Base-by-base conservation (phyloP, 2,888 invertebrate genomes). In the Allacma fusca region DNA sequence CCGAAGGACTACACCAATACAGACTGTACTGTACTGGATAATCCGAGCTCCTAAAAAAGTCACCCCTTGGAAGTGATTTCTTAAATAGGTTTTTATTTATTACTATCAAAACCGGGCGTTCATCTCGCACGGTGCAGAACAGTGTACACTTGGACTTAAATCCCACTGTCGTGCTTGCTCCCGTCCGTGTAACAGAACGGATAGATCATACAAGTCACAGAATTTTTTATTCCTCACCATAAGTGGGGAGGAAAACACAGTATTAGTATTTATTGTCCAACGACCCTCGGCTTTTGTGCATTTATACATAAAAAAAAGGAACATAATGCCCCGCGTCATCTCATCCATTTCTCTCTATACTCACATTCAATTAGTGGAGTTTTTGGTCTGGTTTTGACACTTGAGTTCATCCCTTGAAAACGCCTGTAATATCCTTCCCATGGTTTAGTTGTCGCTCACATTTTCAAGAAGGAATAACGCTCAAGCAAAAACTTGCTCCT, bases 371-470 rank as follows among this genome's bases (percentile, higher is more conserved):
- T 64, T 65, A 65, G 43, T 43, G 5, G 34, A 59, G 40, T 62
- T 72, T 62, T 73, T 34, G 26, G 71, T 72, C 59, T 57, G 26
- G 29, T 21, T 62, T 73, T 73, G 62, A 73, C 40, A 62, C n/a
- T 28, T 9, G 19, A 21, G 21, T 59, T n/a, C 40, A 34, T n/a
- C n/a, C 40, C 23, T 40, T 62, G 13, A 62, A 62, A 62, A 62
- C 9, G 59, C 29, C 28, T 59, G 28, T 29, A 62, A 44, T 44
- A 26, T 44, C 67, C 73, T 73, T 73, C 40, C 34, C 24, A 12
- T 13, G 4, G 24, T 43, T 74, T 74, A 74, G 74, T 74, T 44
- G 28, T 65, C 65, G 5, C 19, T 74, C 28, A 65, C 64, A 28
- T 50, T 26, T 43, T 26, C 9, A n/a, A 16, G 13, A 7, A 62